phyloP scores from a whole-genome alignment of 2,113 vertebrate genomes.

The Serranochromis macrocephalus region DNA sequence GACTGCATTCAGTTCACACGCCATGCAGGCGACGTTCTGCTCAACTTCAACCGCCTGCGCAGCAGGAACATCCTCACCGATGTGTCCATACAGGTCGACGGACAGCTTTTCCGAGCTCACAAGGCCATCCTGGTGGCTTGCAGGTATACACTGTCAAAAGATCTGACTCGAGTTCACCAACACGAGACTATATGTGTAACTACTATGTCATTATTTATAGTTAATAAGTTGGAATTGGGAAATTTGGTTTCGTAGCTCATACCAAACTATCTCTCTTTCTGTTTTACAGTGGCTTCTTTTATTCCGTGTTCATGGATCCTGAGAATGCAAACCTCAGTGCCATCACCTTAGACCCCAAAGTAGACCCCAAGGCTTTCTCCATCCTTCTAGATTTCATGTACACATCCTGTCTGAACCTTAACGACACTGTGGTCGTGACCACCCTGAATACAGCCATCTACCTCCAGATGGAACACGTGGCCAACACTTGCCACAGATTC shows the following conservation, averaged over 20 bases:
- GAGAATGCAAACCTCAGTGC: constrained; percentile 83
- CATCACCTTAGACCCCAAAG: constrained; percentile 87
- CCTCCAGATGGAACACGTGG: constrained; percentile 96
- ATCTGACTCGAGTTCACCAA: neutral
- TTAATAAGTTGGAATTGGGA: neutral
- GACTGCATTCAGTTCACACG: constrained; percentile 97
- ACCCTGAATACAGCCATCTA: constrained; percentile 90
- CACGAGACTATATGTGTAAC: neutral
- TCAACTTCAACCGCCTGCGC: constrained; percentile 93
- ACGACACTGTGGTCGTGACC: constrained; percentile 80
- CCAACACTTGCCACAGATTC: constrained; percentile 90
- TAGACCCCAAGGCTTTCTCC: constrained; percentile 87
- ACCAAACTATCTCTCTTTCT: neutral
- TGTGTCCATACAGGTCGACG: constrained; percentile 86
- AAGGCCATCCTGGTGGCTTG: constrained; percentile 96
- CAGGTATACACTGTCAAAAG: constrained; percentile 72
- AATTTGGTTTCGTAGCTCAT: neutral
- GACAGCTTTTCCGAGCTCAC: constrained; percentile 87
- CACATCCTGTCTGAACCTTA: constrained; percentile 87
- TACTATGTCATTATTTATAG: neutral
- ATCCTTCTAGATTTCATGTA: constrained; percentile 98
- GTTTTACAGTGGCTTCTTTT: constrained; percentile 85
- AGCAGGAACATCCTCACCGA: constrained; percentile 90
- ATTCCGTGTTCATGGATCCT: constrained; percentile 90
- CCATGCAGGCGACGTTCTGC: constrained; percentile 89